These are phyloP conservation scores for Seriola rivoliana DNA, from an alignment of 2,113 vertebrate genomes.

Conservation along the genomic window DNA sequence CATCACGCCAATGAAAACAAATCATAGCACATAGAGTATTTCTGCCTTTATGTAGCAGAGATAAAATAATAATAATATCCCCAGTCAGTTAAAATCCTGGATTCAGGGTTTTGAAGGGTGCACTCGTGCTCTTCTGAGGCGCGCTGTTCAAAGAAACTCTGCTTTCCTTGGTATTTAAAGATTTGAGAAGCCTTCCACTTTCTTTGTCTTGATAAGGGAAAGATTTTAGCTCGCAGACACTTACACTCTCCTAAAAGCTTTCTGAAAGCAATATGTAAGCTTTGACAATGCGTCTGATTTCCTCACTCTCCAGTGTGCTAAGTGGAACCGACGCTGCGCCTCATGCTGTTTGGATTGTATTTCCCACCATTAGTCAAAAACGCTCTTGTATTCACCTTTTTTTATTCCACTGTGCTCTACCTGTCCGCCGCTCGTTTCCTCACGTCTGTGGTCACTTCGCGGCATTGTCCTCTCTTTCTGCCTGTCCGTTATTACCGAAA, in stretches of 20 bases:
- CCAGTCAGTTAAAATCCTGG: slow-evolving; percentile 19
- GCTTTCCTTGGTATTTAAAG: slow-evolving; percentile 37
- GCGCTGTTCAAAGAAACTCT: slow-evolving; percentile 29
- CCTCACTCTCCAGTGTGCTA: slow-evolving; percentile 30
- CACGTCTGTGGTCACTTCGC: slow-evolving; percentile 20
- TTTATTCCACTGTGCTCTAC: background rate
- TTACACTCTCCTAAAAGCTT: slow-evolving; percentile 62
- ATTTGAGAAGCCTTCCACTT: slow-evolving; percentile 32
- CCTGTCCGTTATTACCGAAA: slow-evolving; percentile 1
- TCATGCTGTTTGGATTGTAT: slow-evolving; percentile 40
- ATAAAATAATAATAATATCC: background rate
- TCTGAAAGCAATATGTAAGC: slow-evolving; percentile 53
- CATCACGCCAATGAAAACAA: slow-evolving; percentile 31
- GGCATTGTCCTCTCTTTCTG: background rate
- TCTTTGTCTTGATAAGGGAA: slow-evolving; percentile 51
- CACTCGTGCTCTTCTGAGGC: slow-evolving; percentile 10
- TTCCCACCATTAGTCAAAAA: slow-evolving; percentile 45
- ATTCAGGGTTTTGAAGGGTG: slow-evolving; percentile 26
- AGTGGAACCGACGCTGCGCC: slow-evolving; percentile 51
- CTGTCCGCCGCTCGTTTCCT: background rate
- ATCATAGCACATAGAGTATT: slow-evolving; percentile 1
- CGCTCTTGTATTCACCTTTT: background rate
- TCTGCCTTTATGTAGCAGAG: slow-evolving; percentile 14
- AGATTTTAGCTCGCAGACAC: slow-evolving; percentile 46
- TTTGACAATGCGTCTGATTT: slow-evolving; percentile 56